Evolutionary conservation across 2,888 invertebrate species (phyloP), one percentile per base, ranked within the genome.

Genomic region (Mythimna albipuncta): DNA sequence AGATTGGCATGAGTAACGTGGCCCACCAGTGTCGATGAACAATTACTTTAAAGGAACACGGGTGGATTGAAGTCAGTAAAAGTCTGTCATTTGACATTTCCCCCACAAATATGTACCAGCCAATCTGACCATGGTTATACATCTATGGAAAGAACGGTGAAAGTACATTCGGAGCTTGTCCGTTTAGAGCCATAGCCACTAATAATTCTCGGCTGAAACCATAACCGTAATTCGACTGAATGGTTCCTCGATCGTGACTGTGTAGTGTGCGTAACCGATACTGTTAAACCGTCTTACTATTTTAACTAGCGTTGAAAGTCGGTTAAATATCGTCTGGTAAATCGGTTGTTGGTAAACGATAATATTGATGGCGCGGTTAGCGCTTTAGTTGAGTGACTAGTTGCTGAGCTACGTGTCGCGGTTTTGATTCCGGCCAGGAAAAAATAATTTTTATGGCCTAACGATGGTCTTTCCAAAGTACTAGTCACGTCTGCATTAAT

Each of bases 191-290:
- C 21, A 7, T 6, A 44, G 59, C 64, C 57, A 58, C 62, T 62
- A 79, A 79, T 79, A 84, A 77, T 69, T 83, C 72, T 67, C 52
- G 10, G 21, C 63, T 72, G 62, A 77, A 81, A 73, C 83, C 35
- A 84, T 84, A 77, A 77, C 64, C 77, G 83, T 82, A 79, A 77
- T 59, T 84, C 63, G 64, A 57, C 13, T 75, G 47, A 74, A 68
- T 57, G 47, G 79, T 68, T 70, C 64, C 35, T 50, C 41, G 69
- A 54, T 83, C 83, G 81, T 84, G 83, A 81, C 81, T 77, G 10
- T 41, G 54, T 59, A 26, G 74, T 77, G 64, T 77, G 78, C 83
- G 83, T 83, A 77, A 83, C 64, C 50, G 75, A 83, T 66, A 77
- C 69, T 61, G 54, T 21, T 32, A 64, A 67, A 64, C 58, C 57